phyloP scores from a whole-genome alignment of 2,888 invertebrate genomes.

The Ophion obscuratus region DNA sequence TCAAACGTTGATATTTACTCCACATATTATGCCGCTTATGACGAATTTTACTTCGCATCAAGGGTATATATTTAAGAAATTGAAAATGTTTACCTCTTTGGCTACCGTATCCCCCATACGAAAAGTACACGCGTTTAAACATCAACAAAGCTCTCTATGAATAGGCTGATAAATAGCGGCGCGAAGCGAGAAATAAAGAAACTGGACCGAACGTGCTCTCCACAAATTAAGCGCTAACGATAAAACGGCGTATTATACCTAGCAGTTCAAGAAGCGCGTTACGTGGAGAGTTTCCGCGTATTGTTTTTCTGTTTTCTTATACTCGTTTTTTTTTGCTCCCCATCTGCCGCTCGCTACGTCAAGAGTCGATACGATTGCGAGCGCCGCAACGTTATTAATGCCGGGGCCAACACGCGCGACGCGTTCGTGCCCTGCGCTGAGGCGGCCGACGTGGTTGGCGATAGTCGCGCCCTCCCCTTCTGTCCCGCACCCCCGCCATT shows the following conservation, averaged over 20 bases:
- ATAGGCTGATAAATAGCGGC: too few relatives aligned
- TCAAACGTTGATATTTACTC: too few relatives aligned
- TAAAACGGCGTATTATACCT: background rate
- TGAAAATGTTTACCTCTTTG: too few relatives aligned
- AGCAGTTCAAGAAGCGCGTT: background rate
- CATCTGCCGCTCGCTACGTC: slow-evolving; percentile 38
- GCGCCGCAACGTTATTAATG: slow-evolving; percentile 70
- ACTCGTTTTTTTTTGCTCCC: background rate
- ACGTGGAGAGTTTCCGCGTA: background rate
- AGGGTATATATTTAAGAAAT: too few relatives aligned
- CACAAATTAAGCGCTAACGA: too few relatives aligned
- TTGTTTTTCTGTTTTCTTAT: slow-evolving; percentile 4
- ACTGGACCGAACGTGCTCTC: too few relatives aligned
- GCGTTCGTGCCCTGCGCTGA: slow-evolving; percentile 70
- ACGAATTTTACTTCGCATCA: too few relatives aligned
- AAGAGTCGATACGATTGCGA: slow-evolving; percentile 68
- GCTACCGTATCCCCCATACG: too few relatives aligned
- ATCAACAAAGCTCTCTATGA: too few relatives aligned
- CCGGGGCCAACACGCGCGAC: slow-evolving; percentile 77
- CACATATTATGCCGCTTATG: too few relatives aligned
- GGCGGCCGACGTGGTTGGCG: slow-evolving; percentile 77
- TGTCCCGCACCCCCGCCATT: background rate
- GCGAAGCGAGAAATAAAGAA: too few relatives aligned
- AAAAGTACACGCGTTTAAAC: too few relatives aligned
- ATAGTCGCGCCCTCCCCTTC: slow-evolving; percentile 20